Percentiles rank a stretch among this genome's conserved stretches.
Evolutionary conservation across 1,140 invertebrate genomes (phyloP).

Genomic region (Dryas iulia): DNA sequence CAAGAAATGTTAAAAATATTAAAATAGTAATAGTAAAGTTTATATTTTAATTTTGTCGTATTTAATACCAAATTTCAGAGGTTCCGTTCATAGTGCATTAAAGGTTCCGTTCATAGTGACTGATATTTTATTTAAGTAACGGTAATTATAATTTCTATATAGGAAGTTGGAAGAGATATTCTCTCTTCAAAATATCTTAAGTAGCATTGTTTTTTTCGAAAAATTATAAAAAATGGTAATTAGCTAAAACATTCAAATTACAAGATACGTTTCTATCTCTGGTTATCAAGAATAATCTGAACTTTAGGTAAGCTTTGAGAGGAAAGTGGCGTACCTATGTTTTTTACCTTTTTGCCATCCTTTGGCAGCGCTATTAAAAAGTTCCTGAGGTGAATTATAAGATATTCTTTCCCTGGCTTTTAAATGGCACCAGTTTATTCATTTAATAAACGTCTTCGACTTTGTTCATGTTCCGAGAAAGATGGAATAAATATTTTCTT

Average conservation of each 20-base stretch:
- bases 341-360: conserved; percentile 30
- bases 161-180: neutral
- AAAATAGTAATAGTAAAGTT: too few species aligned
- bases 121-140: too few species aligned
- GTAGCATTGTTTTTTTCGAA: too few species aligned
- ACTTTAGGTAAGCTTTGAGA: conserved; percentile 31
- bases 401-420: conserved; percentile 29
- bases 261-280: conserved; percentile 4
- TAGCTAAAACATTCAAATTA: conserved; percentile 2
- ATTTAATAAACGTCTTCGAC: conserved; percentile 16
- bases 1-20: too few species aligned
- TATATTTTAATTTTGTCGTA: too few species aligned
- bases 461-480: neutral
- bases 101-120: too few species aligned
- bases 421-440: conserved; percentile 22
- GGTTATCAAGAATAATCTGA: conserved; percentile 22
- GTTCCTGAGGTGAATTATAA: conserved; percentile 36
- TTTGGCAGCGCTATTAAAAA: conserved; percentile 33
- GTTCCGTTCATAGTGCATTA: too few species aligned
- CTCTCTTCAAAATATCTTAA: too few species aligned
- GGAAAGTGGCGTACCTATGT: conserved; percentile 35
- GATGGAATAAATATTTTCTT: conserved; percentile 1
- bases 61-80: too few species aligned
- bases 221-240: neutral
- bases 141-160: neutral